Evolutionary conservation across 1,140 invertebrate species (phyloP), one percentile per base, ranked within the genome.

Genomic region (Heliconius himera): DNA sequence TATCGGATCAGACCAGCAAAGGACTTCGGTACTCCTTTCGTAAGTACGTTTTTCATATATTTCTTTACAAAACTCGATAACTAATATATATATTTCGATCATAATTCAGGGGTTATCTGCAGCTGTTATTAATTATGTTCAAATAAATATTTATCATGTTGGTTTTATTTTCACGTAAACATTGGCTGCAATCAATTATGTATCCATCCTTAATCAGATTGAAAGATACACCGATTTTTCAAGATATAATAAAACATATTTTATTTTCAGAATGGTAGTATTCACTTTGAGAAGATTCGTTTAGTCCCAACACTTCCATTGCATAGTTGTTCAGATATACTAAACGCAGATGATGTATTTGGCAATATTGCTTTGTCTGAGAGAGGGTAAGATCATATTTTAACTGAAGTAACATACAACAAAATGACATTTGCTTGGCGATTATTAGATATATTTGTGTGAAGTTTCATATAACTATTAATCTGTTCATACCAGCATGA

Each of bases 1-100:
- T 98, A 97, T 89, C 96, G 97, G 86, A 95, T 98, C 41, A 95
- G 96, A 85, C 97, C 97, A 70, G 97, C 97, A 2, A 97, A 97
- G 95, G 96, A 97, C 94, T 98, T 98, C 95, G 97, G 97, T 41
- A 91, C 95, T 33, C 90, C 95, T 76, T 98, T 98, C 96, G 97
- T 97, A 96, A 96, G 96, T 96, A 85, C 82, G 33, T 2, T 81
- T 73, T 76, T 81, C 36, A 26, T 29, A 29, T 11, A 66, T 3
- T 66, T 26, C 0, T 29, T 26, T 26, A 22, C 22, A n/a, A 26
- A 66, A 66, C 26, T 3, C n/a, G 4, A 2, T n/a, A 56, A 56
- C 54, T 26, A 13, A 66, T 60, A 60, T 9, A 60, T 26, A 60
- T 60, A 22, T 26, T 29, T 3, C 13, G 20, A 29, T 22, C 8